These are phyloP conservation scores for Helicoverpa zea DNA, from an alignment of 1,140 invertebrate species.

Conservation along the genomic window DNA sequence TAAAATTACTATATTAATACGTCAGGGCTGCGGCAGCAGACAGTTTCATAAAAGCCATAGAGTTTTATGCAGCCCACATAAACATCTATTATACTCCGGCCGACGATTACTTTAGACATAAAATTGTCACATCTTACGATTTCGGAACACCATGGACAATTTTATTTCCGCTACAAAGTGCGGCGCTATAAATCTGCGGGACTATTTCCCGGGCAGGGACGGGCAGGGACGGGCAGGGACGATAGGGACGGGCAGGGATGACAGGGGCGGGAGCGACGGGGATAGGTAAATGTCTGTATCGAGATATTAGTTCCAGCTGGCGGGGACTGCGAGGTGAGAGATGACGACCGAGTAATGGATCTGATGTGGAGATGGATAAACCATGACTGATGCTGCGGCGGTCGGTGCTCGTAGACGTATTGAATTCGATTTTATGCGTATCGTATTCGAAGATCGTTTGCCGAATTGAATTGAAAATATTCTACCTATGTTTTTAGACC, in stretches of 20 bases:
- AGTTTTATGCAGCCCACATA: background rate
- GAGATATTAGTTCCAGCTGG: conserved; percentile 26
- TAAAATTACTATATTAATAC: no score
- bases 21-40: background rate
- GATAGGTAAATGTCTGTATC: background rate
- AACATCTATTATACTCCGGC: background rate
- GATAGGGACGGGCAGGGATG: background rate
- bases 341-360: background rate
- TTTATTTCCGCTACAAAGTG: conserved; percentile 37
- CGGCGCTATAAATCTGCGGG: conserved; percentile 10
- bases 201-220: conserved; percentile 12
- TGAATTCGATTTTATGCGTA: no score
- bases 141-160: conserved; percentile 21
- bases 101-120: conserved; percentile 7
- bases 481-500: background rate
- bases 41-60: no score
- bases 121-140: conserved; percentile 19
- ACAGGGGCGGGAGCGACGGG: background rate
- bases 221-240: background rate
- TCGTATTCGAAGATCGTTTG: no score
- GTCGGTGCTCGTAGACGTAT: no score
- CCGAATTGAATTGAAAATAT: no score
- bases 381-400: background rate
- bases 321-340: background rate
- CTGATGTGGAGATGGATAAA: background rate